Evolutionary conservation across 1,140 invertebrate genomes (phyloP).

Genomic region (Lasioglossum baleicum): DNA sequence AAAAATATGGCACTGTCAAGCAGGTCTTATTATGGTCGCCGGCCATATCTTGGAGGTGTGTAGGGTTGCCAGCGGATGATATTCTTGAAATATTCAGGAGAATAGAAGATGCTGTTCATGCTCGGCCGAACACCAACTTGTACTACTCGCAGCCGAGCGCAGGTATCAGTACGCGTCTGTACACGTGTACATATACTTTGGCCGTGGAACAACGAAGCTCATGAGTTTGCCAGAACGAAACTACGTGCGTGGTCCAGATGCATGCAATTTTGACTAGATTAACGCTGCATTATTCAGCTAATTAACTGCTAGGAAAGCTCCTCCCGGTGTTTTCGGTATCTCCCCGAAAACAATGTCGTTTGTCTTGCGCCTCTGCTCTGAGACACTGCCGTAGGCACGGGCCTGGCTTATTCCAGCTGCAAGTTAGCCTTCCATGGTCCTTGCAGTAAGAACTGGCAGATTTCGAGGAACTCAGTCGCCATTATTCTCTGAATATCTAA

Average conservation of each 20-base stretch:
- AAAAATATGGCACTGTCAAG: constrained; percentile 19
- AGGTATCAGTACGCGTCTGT: background rate
- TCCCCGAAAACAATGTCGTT: constrained; percentile 65
- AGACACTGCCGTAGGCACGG: constrained; percentile 44
- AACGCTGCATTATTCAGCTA: constrained; percentile 77
- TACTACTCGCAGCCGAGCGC: background rate
- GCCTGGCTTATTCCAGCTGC: constrained; percentile 24
- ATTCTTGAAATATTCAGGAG: constrained; percentile 64
- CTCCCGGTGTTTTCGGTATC: constrained; percentile 63
- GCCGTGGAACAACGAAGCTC: constrained; percentile 45
- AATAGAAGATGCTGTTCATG: constrained; percentile 59
- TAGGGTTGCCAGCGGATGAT: constrained; percentile 42
- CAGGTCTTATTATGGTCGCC: background rate
- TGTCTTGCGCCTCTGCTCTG: constrained; percentile 59
- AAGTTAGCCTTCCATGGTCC: background rate
- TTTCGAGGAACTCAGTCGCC: background rate
- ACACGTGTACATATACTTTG: constrained; percentile 27
- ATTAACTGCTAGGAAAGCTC: constrained; percentile 71
- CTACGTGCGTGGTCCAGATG: constrained; percentile 67
- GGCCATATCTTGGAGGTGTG: constrained; percentile 17
- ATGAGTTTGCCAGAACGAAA: constrained; percentile 68
- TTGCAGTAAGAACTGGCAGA: constrained; percentile 17
- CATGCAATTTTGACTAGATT: constrained; percentile 78
- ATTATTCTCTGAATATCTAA: background rate
- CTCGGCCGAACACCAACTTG: constrained; percentile 38